Evolutionary conservation across 2,797 vertebrate genomes (phyloP).

Genomic region (Cheracebus regulus): DNA sequence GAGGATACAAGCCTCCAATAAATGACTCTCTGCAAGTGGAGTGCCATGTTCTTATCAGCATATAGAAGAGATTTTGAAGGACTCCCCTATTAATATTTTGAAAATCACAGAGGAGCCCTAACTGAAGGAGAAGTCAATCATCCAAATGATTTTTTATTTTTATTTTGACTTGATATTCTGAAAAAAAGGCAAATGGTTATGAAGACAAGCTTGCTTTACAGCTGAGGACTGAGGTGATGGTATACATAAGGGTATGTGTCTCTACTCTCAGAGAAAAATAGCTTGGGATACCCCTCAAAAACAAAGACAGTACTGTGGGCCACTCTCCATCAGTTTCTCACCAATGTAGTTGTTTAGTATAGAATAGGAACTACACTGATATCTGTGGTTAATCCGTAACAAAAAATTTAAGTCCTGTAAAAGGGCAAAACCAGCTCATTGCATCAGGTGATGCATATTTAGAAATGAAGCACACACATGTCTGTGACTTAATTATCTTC

Average conservation of each 20-base stretch:
- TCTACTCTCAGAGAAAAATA: background rate
- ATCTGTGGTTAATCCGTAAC: background rate
- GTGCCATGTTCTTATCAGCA: background rate
- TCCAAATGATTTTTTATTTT: background rate
- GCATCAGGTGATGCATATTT: background rate
- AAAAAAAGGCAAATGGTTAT: background rate
- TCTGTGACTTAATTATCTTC: background rate
- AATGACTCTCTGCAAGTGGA: background rate
- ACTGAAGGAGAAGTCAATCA: background rate
- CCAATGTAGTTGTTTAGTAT: background rate
- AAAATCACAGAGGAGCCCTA: background rate
- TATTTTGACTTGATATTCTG: background rate
- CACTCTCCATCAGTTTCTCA: background rate
- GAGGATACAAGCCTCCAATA: background rate
- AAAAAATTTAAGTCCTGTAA: background rate
- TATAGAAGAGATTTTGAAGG: background rate
- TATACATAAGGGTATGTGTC: fast-evolving
- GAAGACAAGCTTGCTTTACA: background rate
- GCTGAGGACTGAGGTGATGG: background rate
- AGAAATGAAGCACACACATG: background rate
- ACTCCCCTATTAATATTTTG: background rate
- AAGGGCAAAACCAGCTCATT: background rate
- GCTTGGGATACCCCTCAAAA: background rate
- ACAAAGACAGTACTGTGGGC: background rate
- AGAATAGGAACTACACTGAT: background rate